These are phyloP conservation scores for Rhynchonycteris naso DNA, from an alignment of 2,797 vertebrate species.

Conservation along the genomic window DNA sequence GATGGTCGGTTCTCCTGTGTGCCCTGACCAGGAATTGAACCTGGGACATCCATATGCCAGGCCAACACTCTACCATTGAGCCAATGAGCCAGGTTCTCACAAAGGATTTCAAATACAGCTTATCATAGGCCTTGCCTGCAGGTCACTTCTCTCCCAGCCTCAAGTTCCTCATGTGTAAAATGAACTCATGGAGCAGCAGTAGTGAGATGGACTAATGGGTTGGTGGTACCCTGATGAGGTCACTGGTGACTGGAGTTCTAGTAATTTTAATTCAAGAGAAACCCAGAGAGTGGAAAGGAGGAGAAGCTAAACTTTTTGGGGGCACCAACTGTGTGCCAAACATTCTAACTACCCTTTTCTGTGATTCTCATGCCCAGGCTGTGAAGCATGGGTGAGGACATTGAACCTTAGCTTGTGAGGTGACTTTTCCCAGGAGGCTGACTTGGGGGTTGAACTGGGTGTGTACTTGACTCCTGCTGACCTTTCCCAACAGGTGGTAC, in stretches of 20 bases:
- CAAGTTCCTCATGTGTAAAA: slow-evolving; percentile 22
- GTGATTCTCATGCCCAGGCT: neutral
- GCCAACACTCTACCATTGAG: no score
- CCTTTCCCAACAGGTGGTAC: slow-evolving; percentile 92
- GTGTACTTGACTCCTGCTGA: neutral
- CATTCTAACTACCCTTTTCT: neutral
- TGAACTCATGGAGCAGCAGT: neutral
- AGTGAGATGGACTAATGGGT: neutral
- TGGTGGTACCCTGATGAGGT: neutral
- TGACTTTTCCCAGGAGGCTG: neutral
- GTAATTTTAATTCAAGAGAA: slow-evolving; percentile 31
- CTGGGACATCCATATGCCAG: no score
- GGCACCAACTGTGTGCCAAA: neutral
- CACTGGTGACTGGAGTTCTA: neutral
- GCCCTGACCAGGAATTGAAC: no score
- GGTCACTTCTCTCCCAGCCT: neutral
- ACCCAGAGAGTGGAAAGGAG: neutral
- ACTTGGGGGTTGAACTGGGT: neutral
- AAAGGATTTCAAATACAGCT: neutral
- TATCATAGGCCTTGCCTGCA: neutral
- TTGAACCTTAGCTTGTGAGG: neutral
- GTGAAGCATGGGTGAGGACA: neutral
- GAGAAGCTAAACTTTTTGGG: neutral
- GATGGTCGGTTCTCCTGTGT: no score
- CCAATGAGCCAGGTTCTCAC: neutral